Base-by-base conservation (phyloP, 2,888 invertebrate genomes). In the Meloe dianella region DNA sequence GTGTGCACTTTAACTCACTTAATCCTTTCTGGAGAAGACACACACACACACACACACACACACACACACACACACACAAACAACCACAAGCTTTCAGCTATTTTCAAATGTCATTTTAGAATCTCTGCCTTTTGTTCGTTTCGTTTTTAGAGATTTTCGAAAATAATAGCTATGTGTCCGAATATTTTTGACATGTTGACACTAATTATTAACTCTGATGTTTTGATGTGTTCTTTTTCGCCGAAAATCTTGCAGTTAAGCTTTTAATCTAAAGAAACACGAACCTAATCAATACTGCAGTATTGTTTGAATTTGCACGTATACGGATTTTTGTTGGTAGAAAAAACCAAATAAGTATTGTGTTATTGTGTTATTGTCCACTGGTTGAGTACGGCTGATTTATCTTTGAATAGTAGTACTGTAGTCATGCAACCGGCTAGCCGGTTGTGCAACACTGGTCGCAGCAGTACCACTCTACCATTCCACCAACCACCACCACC, bases 361-460 rank as follows among this genome's bases (percentile, higher is more conserved):
- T n/a, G n/a, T n/a, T n/a, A n/a, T n/a, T n/a, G n/a, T n/a, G n/a
- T n/a, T n/a, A n/a, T n/a, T n/a, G n/a, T n/a, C 27, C 27, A 20
- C 59, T 47, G 41, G 35, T 62, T 58, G 57, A 57, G 59, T 54
- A 38, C 59, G 30, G 54, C 60, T 58, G 24, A 24, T 57, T 27
- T 14, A n/a, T 5, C 27, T 12, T 63, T 58, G 5, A n/a, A 24
- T 60, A 24, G 32, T 24, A 54, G 60, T 58, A 41, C 32, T 54
- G 51, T 29, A n/a, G 41, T 63, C 61, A 70, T 70, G 72, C 72
- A 74, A 68, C 72, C 68, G 65, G 65, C 41, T 60, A 65, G 27
- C 58, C 67, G 41, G 57, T 47, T 51, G 54, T 62, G 70, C 63
- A 61, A 61, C 35, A 63, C 70, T 67, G 73, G 75, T 71, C 67